These are phyloP conservation scores for Emydura subglobosa DNA, from an alignment of 2,113 vertebrate species.

Conservation along the genomic window DNA sequence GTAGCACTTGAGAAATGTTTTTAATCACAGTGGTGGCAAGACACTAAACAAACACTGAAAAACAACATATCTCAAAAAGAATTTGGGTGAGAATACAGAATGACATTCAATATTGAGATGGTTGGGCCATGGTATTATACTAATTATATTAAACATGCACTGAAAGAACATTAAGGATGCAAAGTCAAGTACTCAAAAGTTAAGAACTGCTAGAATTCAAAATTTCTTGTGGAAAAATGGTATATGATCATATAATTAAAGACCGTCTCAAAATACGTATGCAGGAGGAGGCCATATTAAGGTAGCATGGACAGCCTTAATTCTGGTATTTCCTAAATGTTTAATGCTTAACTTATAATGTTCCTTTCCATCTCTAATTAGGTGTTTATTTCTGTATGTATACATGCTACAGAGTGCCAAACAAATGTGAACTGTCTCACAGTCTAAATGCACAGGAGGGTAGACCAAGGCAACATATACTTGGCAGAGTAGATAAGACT, in stretches of 20 bases:
- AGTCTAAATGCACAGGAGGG: background rate
- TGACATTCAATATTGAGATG: background rate
- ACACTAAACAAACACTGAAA: background rate
- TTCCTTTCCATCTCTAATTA: slow-evolving; percentile 1
- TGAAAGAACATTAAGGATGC: background rate
- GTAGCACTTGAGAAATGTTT: background rate
- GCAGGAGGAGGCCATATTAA: background rate
- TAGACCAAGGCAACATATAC: background rate
- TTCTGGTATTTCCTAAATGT: background rate
- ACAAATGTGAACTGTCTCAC: background rate
- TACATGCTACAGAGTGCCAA: background rate
- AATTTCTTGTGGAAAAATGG: background rate
- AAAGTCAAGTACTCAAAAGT: background rate
- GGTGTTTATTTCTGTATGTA: background rate
- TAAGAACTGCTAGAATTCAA: background rate
- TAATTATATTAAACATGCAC: background rate
- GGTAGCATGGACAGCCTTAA: background rate
- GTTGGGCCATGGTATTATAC: background rate
- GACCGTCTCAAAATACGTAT: background rate
- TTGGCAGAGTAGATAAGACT: background rate
- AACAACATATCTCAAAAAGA: background rate
- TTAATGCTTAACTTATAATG: background rate
- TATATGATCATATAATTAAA: too few relatives aligned
- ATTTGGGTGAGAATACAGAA: background rate
- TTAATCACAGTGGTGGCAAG: background rate